Percentiles rank a stretch among this genome's conserved stretches.
phyloP scores from a whole-genome alignment of 2,888 invertebrate genomes.

The Diplolepis rosae region DNA sequence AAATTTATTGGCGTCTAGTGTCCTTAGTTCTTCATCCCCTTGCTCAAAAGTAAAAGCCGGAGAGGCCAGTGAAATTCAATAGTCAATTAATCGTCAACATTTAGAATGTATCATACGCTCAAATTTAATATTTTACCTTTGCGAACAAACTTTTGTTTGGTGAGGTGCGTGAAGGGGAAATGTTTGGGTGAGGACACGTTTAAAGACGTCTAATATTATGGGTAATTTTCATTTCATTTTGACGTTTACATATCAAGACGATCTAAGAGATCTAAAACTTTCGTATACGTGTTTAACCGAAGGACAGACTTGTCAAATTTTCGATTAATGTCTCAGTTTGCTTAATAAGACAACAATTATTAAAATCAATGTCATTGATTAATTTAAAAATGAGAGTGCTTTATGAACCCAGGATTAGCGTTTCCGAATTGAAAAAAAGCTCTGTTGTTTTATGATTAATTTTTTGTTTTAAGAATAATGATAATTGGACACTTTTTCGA shows the following conservation, averaged over 20 bases:
- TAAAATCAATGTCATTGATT: neutral
- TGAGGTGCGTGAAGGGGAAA: constrained; percentile 23
- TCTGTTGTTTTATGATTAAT: too few species aligned
- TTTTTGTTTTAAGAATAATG: too few species aligned
- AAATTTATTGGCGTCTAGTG: neutral
- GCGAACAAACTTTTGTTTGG: constrained; percentile 11
- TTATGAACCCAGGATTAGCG: neutral
- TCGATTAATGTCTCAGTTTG: neutral
- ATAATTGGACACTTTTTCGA: neutral
- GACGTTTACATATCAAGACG: constrained; percentile 67
- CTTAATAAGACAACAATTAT: neutral
- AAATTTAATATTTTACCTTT: constrained; percentile 29
- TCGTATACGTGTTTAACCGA: constrained; percentile 9
- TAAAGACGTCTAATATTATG: constrained; percentile 7
- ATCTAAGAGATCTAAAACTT: constrained; percentile 62
- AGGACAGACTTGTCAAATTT: constrained; percentile 18
- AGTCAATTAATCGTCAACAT: constrained; percentile 53
- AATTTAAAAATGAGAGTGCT: too few species aligned
- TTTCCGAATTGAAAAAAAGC: too few species aligned
- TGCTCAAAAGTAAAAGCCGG: constrained; percentile 31
- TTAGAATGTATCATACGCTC: constrained; percentile 23
- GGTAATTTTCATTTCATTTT: constrained; percentile 46
- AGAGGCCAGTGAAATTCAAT: constrained; percentile 51
- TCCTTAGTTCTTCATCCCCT: constrained; percentile 7
- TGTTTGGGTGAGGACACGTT: constrained; percentile 44